phyloP scores from a whole-genome alignment of 2,888 invertebrate genomes.

The Tetheella fluctuosa region DNA sequence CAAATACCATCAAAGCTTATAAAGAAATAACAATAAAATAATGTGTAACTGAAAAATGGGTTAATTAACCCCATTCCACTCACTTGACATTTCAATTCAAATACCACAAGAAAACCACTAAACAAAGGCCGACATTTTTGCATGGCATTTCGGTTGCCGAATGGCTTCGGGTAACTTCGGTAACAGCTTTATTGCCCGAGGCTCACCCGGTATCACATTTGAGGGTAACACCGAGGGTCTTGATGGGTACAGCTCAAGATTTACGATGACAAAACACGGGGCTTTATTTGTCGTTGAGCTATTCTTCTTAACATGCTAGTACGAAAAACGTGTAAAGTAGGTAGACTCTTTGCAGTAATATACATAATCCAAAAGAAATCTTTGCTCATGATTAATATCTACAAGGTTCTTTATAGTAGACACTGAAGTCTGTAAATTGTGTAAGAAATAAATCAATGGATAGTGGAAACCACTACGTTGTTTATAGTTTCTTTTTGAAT shows the following conservation, averaged over 20 bases:
- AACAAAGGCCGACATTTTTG: slow-evolving; percentile 29
- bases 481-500: no score
- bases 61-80: slow-evolving; percentile 23
- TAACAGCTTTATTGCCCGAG: slow-evolving; percentile 45
- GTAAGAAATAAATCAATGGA: no score
- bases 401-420: no score
- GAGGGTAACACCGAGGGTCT: background rate
- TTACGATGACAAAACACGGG: slow-evolving; percentile 29
- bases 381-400: no score
- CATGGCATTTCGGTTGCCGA: slow-evolving; percentile 29
- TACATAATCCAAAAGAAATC: no score
- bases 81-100: slow-evolving; percentile 51
- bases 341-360: no score
- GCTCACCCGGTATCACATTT: slow-evolving; percentile 36
- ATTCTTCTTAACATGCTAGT: background rate
- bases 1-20: no score
- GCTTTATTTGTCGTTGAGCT: background rate
- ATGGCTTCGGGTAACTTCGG: slow-evolving; percentile 33
- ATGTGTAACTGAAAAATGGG: no score
- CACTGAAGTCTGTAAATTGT: no score
- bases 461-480: no score
- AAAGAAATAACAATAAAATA: no score
- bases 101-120: slow-evolving; percentile 33
- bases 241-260: slow-evolving; percentile 28
- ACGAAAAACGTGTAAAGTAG: no score